Percentiles rank a stretch among this genome's conserved stretches.
phyloP scores from a whole-genome alignment of 2,797 vertebrate genomes.

The Selene dorsalis region DNA sequence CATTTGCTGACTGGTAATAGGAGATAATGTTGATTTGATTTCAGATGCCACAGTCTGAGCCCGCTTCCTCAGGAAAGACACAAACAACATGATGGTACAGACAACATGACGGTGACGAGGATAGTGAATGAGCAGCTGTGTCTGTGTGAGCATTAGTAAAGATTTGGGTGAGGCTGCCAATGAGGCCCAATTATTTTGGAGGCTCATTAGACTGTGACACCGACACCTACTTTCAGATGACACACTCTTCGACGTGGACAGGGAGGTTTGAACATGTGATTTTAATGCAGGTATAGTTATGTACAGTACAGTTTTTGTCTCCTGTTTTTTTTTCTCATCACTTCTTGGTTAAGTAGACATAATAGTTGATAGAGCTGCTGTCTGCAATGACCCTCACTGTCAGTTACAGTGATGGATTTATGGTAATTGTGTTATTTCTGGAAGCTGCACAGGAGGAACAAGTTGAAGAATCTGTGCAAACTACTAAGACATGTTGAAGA shows the following conservation, averaged over 20 bases:
- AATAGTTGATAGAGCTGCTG: background rate
- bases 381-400: background rate
- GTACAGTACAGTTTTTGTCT: background rate
- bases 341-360: background rate
- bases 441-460: background rate
- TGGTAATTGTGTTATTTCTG: background rate
- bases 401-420: background rate
- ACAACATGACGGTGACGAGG: background rate
- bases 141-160: background rate
- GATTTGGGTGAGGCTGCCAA: conserved; percentile 5
- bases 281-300: conserved; percentile 1
- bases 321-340: background rate
- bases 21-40: conserved; percentile 28
- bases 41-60: conserved; percentile 15
- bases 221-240: conserved; percentile 15
- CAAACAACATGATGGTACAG: background rate
- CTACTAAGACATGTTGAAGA: background rate
- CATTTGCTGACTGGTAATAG: conserved; percentile 7
- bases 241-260: background rate
- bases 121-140: background rate
- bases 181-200: conserved; percentile 19
- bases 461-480: background rate
- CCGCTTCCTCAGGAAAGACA: conserved; percentile 10
- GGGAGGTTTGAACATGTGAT: background rate
- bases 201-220: conserved; percentile 16